These are phyloP conservation scores for Perodicticus potto DNA, from an alignment of 2,797 vertebrate genomes.

Conservation along the genomic window DNA sequence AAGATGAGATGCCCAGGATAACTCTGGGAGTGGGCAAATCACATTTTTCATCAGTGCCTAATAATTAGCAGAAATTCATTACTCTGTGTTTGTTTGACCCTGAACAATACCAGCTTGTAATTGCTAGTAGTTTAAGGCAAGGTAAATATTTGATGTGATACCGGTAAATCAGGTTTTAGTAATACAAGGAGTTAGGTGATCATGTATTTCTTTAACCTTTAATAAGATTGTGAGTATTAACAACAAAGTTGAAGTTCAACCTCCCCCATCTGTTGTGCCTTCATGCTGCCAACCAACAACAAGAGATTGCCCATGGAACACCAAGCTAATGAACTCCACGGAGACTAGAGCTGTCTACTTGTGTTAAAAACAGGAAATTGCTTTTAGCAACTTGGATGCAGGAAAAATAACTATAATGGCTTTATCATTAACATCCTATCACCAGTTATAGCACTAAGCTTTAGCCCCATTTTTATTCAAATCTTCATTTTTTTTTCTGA, in stretches of 20 bases:
- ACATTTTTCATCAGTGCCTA: slow-evolving; percentile 82
- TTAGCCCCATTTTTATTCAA: slow-evolving; percentile 66
- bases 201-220: slow-evolving; percentile 84
- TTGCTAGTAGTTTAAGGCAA: slow-evolving; percentile 86
- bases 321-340: slow-evolving; percentile 89
- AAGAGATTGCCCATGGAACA: slow-evolving; percentile 73
- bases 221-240: slow-evolving; percentile 86
- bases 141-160: slow-evolving; percentile 85
- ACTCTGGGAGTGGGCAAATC: slow-evolving; percentile 67
- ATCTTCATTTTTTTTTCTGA: slow-evolving; percentile 43
- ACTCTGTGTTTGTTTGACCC: slow-evolving; percentile 81
- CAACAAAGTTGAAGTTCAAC: slow-evolving; percentile 83
- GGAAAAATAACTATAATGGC: slow-evolving; percentile 71
- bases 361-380: slow-evolving; percentile 85
- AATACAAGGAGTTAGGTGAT: slow-evolving; percentile 73
- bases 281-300: slow-evolving; percentile 78
- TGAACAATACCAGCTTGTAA: slow-evolving; percentile 87
- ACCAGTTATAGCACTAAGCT: slow-evolving; percentile 19
- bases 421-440: slow-evolving; percentile 16
- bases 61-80: slow-evolving; percentile 88
- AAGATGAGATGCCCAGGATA: slow-evolving; percentile 73
- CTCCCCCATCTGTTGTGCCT: slow-evolving; percentile 67
- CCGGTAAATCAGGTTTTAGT: slow-evolving; percentile 84
- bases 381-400: slow-evolving; percentile 83
- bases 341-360: slow-evolving; percentile 80